These are phyloP conservation scores for Dendrocincla tyrannina DNA, from an alignment of 2,797 vertebrate species.

Conservation along the genomic window DNA sequence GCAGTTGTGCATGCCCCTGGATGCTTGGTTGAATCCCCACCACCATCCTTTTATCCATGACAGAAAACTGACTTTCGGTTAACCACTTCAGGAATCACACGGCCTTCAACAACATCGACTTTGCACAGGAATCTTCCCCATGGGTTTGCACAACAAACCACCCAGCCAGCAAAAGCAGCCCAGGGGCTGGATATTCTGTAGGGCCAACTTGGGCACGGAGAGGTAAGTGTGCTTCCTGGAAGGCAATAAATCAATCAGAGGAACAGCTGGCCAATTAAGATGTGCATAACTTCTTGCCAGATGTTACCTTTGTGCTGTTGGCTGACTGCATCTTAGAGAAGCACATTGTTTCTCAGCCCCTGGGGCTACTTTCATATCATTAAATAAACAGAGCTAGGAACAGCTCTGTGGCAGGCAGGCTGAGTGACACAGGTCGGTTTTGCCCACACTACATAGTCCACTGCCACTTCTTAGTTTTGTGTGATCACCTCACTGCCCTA, in stretches of 20 bases:
- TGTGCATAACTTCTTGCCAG: slow-evolving; percentile 52
- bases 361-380: neutral
- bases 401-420: neutral
- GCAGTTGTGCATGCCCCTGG: neutral
- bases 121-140: neutral
- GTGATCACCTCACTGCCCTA: neutral
- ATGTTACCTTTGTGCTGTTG: slow-evolving; percentile 60
- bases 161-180: neutral
- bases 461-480: neutral
- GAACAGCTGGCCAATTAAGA: slow-evolving; percentile 63
- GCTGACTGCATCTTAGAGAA: slow-evolving; percentile 62
- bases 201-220: neutral
- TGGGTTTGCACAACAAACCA: neutral
- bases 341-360: slow-evolving; percentile 53
- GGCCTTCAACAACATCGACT: neutral
- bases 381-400: slow-evolving; percentile 46
- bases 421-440: neutral
- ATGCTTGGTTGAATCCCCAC: neutral
- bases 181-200: neutral
- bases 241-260: slow-evolving; percentile 60
- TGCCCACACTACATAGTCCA: neutral
- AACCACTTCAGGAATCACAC: neutral
- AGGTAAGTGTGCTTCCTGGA: slow-evolving; percentile 8
- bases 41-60: neutral
- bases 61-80: neutral